These are phyloP conservation scores for Tor tambroides DNA, from an alignment of 2,113 vertebrate genomes.

Conservation along the genomic window DNA sequence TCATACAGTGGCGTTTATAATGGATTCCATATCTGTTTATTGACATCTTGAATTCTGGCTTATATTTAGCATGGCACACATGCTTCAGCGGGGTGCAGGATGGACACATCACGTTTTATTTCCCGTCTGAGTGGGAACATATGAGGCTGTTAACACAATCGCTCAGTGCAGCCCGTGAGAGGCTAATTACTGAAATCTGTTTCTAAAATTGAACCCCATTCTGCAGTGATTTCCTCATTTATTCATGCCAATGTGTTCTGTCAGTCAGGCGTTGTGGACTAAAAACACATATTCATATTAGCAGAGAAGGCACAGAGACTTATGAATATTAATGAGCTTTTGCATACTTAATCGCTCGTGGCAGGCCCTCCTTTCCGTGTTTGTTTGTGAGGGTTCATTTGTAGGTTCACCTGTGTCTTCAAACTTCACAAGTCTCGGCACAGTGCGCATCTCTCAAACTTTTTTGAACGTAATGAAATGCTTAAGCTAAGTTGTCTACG, in stretches of 20 bases:
- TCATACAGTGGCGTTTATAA: conserved; percentile 1
- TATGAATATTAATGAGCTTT: conserved; percentile 56
- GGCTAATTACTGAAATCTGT: conserved; percentile 42
- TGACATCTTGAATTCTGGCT: background rate
- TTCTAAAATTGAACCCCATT: conserved; percentile 36
- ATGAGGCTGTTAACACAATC: conserved; percentile 49
- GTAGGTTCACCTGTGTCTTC: conserved; percentile 6
- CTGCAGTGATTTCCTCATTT: conserved; percentile 49
- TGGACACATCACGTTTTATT: conserved; percentile 22
- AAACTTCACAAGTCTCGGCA: background rate
- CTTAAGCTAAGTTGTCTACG: background rate
- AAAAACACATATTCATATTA: conserved; percentile 38
- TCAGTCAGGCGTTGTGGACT: conserved; percentile 53
- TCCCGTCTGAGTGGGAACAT: conserved; percentile 38
- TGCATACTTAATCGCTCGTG: conserved; percentile 45
- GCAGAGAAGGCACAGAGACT: background rate
- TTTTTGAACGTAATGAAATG: background rate
- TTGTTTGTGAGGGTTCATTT: conserved; percentile 29
- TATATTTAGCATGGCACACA: background rate
- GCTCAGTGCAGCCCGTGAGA: conserved; percentile 4
- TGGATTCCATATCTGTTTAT: background rate
- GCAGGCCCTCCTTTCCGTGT: conserved; percentile 20
- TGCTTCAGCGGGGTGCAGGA: background rate
- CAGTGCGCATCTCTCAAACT: background rate
- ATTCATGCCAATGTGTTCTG: conserved; percentile 51